Evolutionary conservation across 2,797 vertebrate genomes (phyloP), one percentile per base, ranked within the genome.

Genomic region (Poecile montanus): DNA sequence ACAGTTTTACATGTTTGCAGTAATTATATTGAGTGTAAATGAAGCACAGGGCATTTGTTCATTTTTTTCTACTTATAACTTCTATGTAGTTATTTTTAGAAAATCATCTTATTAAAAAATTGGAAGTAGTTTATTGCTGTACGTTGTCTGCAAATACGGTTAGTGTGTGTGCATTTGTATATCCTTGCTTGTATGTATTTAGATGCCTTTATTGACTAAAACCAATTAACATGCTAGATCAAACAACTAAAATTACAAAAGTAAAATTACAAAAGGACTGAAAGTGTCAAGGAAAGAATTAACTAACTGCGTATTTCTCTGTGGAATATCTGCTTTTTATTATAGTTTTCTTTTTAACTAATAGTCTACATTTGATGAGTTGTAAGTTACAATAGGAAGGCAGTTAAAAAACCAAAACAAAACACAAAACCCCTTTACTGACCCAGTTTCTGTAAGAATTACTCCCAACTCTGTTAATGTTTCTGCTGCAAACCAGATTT

Each of bases 1-100:
- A 81, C 26, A 57, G 60, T 36, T 97, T 95, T 92, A 66, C 65
- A 36, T 96, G 73, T 94, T 91, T 96, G 57, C 65, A 90, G 67
- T 92, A 88, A 70, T 85, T 87, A 83, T 81, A 80, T 56, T 26
- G 42, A 71, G 26, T 76, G 72, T 93, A 95, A 96, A 87, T 91
- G 87, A 86, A 93, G 96, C 34, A 54, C 77, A 88, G 88, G 42
- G 18, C 27, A 92, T 36, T 85, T 92, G 62, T 4, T 10, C 30
- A 11, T 77, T 83, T 93, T 92, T 92, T 91, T 27, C 16, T 40
- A 16, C 14, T 83, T 73, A 56, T 56, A 40, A 40, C 38, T 94
- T 92, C 67, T 92, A 5, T 70, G 30, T 63, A 12, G 56, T 61
- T 94, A 25, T 51, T 65, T 92, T 86, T 92, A 74, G 61, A 89